Conservation (phyloP, 2,113 vertebrate species). For the Psilopogon haemacephalus region DNA sequence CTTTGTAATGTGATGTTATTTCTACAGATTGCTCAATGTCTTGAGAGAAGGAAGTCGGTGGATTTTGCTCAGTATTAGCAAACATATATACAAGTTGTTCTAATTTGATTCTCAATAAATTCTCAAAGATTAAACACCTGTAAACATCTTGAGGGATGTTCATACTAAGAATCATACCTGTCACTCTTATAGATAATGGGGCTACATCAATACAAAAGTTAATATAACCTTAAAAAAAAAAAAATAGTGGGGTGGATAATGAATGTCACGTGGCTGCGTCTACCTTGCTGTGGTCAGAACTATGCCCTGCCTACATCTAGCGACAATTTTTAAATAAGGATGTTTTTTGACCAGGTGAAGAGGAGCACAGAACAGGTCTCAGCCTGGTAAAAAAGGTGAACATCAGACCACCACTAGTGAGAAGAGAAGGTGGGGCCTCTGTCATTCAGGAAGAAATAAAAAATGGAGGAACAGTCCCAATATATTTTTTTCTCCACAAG, state of each 20-base stretch:
- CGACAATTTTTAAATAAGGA: background rate
- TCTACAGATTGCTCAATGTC: background rate
- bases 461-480: background rate
- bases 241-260: background rate
- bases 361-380: background rate
- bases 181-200: background rate
- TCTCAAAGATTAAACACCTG: background rate
- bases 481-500: background rate
- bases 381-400: background rate
- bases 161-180: background rate
- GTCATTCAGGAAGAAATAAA: background rate
- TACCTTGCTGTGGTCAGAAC: background rate
- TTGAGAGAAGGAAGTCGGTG: background rate
- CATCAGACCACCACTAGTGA: rapidly evolving
- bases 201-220: background rate
- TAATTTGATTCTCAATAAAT: background rate
- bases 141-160: background rate
- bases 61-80: background rate
- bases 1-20: background rate
- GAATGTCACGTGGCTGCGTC: rapidly evolving
- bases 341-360: background rate
- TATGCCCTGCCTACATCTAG: background rate
- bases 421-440: background rate
- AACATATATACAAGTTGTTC: background rate
- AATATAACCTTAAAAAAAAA: background rate